Evolutionary conservation across 2,888 invertebrate genomes (phyloP).

Genomic region (Drosophila robusta): DNA sequence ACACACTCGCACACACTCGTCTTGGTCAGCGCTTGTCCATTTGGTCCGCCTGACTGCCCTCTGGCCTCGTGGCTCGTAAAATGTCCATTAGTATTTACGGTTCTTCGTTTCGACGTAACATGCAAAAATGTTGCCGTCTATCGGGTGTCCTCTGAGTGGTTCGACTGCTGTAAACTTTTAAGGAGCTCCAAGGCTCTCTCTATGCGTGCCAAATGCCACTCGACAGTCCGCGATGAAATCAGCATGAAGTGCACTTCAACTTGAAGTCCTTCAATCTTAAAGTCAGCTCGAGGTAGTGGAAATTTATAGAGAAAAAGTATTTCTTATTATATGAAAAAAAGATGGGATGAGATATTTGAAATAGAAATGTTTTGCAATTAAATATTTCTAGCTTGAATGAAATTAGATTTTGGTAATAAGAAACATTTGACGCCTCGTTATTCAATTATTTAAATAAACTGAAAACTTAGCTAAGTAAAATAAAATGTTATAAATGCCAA

Average conservation of each 20-base stretch:
- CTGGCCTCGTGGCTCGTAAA: constrained; percentile 74
- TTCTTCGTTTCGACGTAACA: constrained; percentile 61
- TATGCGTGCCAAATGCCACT: constrained; percentile 28
- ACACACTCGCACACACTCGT: neutral
- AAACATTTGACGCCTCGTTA: too few species aligned
- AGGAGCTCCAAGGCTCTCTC: constrained; percentile 33
- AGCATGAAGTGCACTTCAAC: neutral
- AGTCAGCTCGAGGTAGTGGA: neutral
- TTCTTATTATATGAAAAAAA: too few species aligned
- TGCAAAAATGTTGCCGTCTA: constrained; percentile 67
- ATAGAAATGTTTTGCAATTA: too few species aligned
- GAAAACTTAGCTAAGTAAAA: too few species aligned
- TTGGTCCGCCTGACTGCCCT: constrained; percentile 23
- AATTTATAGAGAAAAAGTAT: too few species aligned
- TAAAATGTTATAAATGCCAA: too few species aligned
- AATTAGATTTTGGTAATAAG: too few species aligned
- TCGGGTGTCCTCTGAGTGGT: constrained; percentile 40
- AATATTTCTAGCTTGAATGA: too few species aligned
- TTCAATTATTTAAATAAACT: too few species aligned
- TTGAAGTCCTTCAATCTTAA: constrained; percentile 8
- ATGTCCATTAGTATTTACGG: constrained; percentile 83
- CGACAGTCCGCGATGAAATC: constrained; percentile 11
- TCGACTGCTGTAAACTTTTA: constrained; percentile 63
- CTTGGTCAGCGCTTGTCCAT: constrained; percentile 43
- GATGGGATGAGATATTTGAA: too few species aligned